Evolutionary conservation across 2,113 vertebrate genomes (phyloP), one percentile per base, ranked within the genome.

Genomic region (Tupaia tana): DNA sequence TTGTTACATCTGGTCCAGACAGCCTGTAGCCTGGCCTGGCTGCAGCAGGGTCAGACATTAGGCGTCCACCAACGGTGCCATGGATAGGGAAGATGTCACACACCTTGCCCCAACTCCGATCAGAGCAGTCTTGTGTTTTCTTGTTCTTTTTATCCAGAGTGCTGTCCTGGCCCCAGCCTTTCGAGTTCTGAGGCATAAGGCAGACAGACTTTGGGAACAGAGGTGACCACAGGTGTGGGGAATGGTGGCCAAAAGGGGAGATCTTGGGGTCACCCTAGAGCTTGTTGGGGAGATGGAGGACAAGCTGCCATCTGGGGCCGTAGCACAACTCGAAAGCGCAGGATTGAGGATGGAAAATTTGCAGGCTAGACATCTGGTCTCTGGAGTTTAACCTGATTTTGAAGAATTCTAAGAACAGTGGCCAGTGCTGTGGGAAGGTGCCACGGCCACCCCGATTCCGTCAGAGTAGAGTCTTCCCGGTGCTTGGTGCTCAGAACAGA

Each of bases 381-480:
- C 79, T 16, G 66, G 78, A 86, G 66, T 15, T n/a, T 73, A 59
- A 61, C n/a, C 80, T 67, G 70, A 34, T 31, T 83, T 54, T 6
- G 56, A n/a, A 56, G 71, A 7, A 7, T 85, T 24, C 74, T 9
- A 1, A 34, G 78, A 4, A 2, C 22, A 15, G 63, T 1, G 19
- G 69, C 75, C 16, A 20, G 25, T 34, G 43, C 64, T 1, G 1
- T 8, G 29, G 15, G 56, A 27, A 63, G 58, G 14, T 1, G 1
- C 24, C 0, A 0, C 0, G 31, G 77, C 70, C 1, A 1, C 58
- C 22, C 70, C 6, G 43, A 43, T 43, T 43, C 43, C 43, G 43
- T 43, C 43, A 43, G 19, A 79, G 66, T 70, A 15, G 54, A 34
- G 54, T 58, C 84, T 66, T 90, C 58, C 31, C 0, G 18, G 91